Base-by-base conservation (phyloP, 2,888 invertebrate species). In the Leptinotarsa tumamoca region DNA sequence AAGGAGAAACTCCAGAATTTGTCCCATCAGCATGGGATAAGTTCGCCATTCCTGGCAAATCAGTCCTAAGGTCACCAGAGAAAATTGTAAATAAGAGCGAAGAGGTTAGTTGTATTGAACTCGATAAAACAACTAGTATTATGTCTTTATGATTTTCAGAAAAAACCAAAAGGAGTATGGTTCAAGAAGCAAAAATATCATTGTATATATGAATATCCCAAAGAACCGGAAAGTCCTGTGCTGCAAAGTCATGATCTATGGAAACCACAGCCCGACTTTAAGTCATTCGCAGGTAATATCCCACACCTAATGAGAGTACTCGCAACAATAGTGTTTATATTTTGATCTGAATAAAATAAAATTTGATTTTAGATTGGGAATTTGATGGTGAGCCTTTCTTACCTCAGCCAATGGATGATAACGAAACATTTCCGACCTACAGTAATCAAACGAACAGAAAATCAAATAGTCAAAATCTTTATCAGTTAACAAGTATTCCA, bases 101-200 rank as follows among this genome's bases (percentile, higher is more conserved):
- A 74, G 80, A 81, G 80, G 85, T 83, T 80, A 71, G 51, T 49
- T 63, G 33, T 23, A 2, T 17, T 15, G 23, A 58, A 4, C 56
- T 58, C 15, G 14, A 4, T 23, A 58, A 58, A 23, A 14, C 23
- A 23, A 58, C 18, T 14, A 4, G 4, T 14, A 15, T 10, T 10
- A 54, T 51, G 66, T 71, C n/a, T n/a, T 68, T 54, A 67, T 77
- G 77, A 77, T 79, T 81, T 83, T 76, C 81, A 86, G 81, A 85
- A 86, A 73, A 87, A 87, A 78, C 81, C 86, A 51, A 86, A 85
- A 79, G 88, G 87, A 7, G 95, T 95, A 67, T 94, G 93, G 89
- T 95, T 95, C 90, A 95, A 95, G 85, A 93, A 94, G 71, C 95
- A 95, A 89, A 94, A 94, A 87, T 95, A 95, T 88, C 95, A 95